Conservation (phyloP, 2,888 invertebrate genomes). For the Athalia circularis region DNA sequence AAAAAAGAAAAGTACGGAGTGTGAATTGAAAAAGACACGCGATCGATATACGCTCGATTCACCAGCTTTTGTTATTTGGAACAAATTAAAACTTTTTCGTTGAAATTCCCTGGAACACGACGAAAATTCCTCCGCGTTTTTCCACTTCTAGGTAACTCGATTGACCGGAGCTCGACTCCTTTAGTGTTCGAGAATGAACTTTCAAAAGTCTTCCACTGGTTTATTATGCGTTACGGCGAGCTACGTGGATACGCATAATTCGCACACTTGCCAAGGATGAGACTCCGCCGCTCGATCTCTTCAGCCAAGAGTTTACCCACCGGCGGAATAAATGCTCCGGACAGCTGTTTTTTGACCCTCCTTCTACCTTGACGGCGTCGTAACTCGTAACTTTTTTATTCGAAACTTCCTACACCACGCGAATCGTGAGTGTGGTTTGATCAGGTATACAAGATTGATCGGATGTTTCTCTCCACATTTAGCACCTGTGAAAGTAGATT, state of each 20-base stretch:
- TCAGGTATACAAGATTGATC: constrained; percentile 13
- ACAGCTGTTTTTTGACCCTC: constrained; percentile 14
- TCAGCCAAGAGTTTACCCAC: constrained; percentile 12
- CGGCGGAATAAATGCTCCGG: background rate
- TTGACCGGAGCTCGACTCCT: background rate
- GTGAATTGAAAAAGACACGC: too few species aligned
- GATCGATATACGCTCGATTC: too few species aligned
- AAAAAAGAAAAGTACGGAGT: too few species aligned
- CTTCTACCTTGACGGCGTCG: background rate
- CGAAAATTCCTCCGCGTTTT: background rate
- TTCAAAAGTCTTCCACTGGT: background rate
- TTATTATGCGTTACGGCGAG: constrained; percentile 59
- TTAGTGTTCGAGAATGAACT: background rate
- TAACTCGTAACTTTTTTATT: background rate
- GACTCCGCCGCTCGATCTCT: background rate
- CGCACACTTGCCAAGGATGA: constrained; percentile 32
- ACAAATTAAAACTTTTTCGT: too few species aligned
- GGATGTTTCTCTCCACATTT: background rate
- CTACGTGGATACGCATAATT: constrained; percentile 67
- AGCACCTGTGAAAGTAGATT: too few species aligned
- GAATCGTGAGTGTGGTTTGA: background rate
- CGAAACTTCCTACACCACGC: background rate
- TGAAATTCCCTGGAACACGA: too few species aligned
- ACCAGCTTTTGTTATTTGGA: too few species aligned
- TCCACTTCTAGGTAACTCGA: background rate